Conservation (phyloP, 30 jellyfish, hydroid and myxozoan species). For the Catostylus mosaicus region DNA sequence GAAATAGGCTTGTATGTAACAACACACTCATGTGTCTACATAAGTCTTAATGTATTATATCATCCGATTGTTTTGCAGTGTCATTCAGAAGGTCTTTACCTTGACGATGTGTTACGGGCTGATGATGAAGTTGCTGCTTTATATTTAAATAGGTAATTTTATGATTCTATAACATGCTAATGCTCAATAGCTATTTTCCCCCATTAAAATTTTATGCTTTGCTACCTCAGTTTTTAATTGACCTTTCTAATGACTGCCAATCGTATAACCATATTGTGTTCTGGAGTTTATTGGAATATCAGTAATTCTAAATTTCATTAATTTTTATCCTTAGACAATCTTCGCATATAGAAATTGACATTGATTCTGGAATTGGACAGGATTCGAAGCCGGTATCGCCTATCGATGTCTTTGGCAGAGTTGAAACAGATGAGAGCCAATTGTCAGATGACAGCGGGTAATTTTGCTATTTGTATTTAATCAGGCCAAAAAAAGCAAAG, state of each 20-base stretch:
- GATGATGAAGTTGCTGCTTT: conserved; percentile 93
- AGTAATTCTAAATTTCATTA: not conserved
- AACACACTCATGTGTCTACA: no score
- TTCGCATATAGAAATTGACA: conserved; percentile 40
- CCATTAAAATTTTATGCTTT: no score
- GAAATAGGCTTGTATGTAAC: no score
- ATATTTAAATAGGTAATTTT: conserved; percentile 73
- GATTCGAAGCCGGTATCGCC: conserved; percentile 80
- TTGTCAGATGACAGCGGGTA: no score
- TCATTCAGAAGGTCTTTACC: conserved; percentile 81
- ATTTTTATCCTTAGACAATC: conserved; percentile 21
- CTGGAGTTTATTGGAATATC: no score
- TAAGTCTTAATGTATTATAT: not conserved
- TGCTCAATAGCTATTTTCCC: no score
- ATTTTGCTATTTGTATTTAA: no score
- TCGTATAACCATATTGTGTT: no score
- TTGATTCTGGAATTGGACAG: conserved; percentile 81
- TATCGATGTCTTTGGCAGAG: not conserved
- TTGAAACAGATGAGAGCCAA: not conserved
- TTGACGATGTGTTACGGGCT: conserved; percentile 88
- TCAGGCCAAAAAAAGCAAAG: no score
- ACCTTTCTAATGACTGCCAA: no score
- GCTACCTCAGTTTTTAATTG: no score
- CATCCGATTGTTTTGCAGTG: conserved; percentile 7
- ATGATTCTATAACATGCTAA: no score